Evolutionary conservation across 2,113 vertebrate genomes (phyloP).

Genomic region (Pyrgilauda ruficollis): DNA sequence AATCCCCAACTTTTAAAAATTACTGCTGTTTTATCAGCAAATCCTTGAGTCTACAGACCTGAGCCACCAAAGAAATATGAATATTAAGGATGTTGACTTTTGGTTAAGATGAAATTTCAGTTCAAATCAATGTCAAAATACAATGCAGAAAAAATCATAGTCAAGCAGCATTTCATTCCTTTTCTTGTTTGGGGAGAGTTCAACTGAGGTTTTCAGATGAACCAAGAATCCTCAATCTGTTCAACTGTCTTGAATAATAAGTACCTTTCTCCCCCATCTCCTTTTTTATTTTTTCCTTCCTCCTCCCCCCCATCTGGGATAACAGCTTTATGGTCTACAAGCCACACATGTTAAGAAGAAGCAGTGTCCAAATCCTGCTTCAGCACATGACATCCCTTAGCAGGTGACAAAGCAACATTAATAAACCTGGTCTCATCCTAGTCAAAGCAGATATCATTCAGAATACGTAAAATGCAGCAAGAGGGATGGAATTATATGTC

Average conservation of each 20-base stretch:
- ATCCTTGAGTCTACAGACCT: neutral
- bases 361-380: neutral
- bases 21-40: neutral
- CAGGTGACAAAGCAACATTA: constrained; percentile 26
- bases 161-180: constrained; percentile 29
- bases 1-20: neutral
- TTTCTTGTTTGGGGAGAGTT: constrained; percentile 36
- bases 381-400: neutral
- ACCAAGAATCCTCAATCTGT: constrained; percentile 40
- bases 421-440: neutral
- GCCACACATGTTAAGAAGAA: neutral
- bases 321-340: neutral
- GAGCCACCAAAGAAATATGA: neutral
- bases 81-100: constrained; percentile 13
- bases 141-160: neutral
- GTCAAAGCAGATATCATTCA: constrained; percentile 16
- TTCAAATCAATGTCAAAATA: constrained; percentile 42
- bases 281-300: too few relatives aligned
- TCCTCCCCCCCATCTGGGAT: neutral
- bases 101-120: constrained; percentile 37
- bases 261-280: neutral
- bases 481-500: neutral
- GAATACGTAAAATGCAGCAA: neutral
- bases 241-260: constrained; percentile 51
- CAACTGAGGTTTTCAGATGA: constrained; percentile 40